phyloP scores from a whole-genome alignment of 2,888 invertebrate genomes.

The Amphipoea lucens region DNA sequence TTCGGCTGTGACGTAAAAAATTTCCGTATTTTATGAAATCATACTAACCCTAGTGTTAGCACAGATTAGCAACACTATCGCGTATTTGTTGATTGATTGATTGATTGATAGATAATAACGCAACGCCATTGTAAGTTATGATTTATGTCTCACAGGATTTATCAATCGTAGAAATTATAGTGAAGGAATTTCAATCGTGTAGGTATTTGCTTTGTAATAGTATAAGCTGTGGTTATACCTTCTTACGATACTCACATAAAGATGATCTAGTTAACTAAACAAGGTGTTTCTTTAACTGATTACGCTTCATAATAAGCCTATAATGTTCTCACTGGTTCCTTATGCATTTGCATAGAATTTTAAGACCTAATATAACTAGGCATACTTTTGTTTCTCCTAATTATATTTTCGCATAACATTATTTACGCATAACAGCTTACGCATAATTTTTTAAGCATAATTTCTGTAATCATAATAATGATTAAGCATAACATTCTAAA shows the following conservation, averaged over 20 bases:
- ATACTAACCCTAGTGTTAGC: conserved; percentile 39
- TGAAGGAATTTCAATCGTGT: background rate
- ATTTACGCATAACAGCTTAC: no score
- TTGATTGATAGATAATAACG: conserved; percentile 37
- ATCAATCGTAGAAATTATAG: conserved; percentile 40
- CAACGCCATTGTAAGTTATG: conserved; percentile 55
- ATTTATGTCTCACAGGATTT: conserved; percentile 45
- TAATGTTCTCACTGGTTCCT: no score
- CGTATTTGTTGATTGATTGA: conserved; percentile 34
- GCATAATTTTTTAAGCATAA: no score
- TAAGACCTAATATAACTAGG: no score
- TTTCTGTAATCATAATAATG: no score
- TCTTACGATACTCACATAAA: background rate
- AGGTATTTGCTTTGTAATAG: background rate
- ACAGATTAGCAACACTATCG: conserved; percentile 48
- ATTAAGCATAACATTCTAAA: no score
- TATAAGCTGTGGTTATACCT: background rate
- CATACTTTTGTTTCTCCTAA: no score
- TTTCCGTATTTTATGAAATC: background rate
- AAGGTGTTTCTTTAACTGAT: no score
- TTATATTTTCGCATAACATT: no score
- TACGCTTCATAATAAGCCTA: no score
- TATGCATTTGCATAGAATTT: no score
- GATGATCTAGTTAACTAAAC: background rate
- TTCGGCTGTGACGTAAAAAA: background rate